A percentile compares a stretch with the other conserved stretches of the same genome.
Conservation (phyloP, 2,888 invertebrate species). For the Neria commutata region DNA sequence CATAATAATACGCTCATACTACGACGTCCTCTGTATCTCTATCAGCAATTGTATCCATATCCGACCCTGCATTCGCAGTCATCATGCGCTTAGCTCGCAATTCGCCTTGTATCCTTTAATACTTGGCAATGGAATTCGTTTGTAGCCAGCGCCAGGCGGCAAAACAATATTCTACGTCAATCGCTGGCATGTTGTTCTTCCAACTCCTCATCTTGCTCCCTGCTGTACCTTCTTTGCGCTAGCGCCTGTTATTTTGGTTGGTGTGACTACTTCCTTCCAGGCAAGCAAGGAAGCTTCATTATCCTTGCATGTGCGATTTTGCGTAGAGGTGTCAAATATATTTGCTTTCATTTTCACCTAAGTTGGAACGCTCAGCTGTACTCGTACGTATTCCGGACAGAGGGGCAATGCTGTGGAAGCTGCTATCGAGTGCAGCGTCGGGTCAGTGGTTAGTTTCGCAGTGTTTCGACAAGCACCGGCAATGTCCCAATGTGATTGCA, state of each 20-base stretch:
- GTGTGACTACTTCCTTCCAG: too few species aligned
- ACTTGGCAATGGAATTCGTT: slow-evolving; percentile 14
- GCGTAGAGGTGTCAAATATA: slow-evolving; percentile 18
- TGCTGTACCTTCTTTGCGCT: too few species aligned
- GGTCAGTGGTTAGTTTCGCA: slow-evolving; percentile 26
- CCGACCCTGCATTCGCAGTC: too few species aligned
- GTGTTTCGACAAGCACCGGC: slow-evolving; percentile 6
- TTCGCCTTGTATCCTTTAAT: slow-evolving; percentile 26
- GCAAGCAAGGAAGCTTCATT: too few species aligned
- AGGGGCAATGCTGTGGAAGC: slow-evolving; percentile 4
- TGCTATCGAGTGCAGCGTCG: slow-evolving; percentile 2
- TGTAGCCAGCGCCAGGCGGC: slow-evolving; percentile 7
- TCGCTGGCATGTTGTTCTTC: not conserved
- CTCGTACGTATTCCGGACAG: slow-evolving; percentile 31
- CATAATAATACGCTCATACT: too few species aligned
- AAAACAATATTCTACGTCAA: slow-evolving; percentile 1
- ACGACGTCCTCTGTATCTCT: too few species aligned
- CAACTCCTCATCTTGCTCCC: too few species aligned
- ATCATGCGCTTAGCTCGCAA: too few species aligned
- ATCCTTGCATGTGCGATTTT: not conserved
- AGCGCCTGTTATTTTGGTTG: too few species aligned
- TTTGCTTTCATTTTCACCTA: slow-evolving; percentile 16
- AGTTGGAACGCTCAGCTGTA: too few species aligned
- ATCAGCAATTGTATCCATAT: too few species aligned
- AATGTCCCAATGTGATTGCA: slow-evolving; percentile 2